Conservation (phyloP, 2,888 invertebrate species). For the Pelosia muscerda region DNA sequence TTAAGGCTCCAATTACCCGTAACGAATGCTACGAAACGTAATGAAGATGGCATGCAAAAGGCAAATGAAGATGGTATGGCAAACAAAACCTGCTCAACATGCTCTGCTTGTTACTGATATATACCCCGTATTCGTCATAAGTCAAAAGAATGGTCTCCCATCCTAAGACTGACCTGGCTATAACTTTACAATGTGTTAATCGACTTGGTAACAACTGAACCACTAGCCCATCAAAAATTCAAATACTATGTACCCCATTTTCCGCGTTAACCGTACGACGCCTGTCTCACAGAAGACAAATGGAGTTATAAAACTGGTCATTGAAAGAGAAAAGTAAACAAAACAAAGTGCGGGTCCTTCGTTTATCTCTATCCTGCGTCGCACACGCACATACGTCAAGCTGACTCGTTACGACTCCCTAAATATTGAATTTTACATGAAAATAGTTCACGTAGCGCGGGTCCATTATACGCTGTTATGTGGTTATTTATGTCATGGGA, state of each 20-base stretch:
- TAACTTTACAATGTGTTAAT: too few relatives aligned
- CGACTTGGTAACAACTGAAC: too few relatives aligned
- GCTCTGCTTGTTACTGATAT: too few relatives aligned
- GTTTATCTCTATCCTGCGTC: conserved; percentile 40
- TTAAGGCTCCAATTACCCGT: too few relatives aligned
- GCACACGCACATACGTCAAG: conserved; percentile 47
- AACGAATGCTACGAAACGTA: too few relatives aligned
- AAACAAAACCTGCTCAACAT: too few relatives aligned
- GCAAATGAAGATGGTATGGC: too few relatives aligned
- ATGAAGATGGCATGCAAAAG: too few relatives aligned
- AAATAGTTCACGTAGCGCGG: conserved; percentile 26
- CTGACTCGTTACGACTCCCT: conserved; percentile 25
- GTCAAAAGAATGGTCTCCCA: too few relatives aligned
- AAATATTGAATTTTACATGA: conserved; percentile 49
- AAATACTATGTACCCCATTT: background rate
- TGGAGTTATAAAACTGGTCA: conserved; percentile 7
- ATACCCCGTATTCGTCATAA: too few relatives aligned
- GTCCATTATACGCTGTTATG: conserved; percentile 10
- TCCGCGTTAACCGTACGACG: background rate
- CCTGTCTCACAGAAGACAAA: background rate
- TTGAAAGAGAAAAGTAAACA: conserved; percentile 21
- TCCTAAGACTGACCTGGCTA: too few relatives aligned
- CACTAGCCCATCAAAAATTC: too few relatives aligned
- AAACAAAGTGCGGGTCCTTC: conserved; percentile 30
- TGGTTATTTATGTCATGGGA: conserved; percentile 9